Conservation (phyloP, 2,113 vertebrate species). For the Columba livia region DNA sequence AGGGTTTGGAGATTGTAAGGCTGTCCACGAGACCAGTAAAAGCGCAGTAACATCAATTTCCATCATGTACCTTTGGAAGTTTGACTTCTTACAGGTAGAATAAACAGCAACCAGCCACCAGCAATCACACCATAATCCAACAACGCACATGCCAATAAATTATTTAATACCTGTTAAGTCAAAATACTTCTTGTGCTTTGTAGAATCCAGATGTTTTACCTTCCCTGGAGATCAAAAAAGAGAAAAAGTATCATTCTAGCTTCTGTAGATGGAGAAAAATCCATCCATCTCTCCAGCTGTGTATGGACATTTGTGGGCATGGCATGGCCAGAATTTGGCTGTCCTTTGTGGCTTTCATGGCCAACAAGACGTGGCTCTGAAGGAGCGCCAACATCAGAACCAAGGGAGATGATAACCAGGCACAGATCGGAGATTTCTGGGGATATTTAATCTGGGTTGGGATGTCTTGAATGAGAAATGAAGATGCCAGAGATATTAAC, state of each 20-base stretch:
- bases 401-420: background rate
- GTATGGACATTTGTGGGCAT: background rate
- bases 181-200: background rate
- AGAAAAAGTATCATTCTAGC: background rate
- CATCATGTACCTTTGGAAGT: background rate
- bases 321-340: background rate
- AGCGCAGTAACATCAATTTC: background rate
- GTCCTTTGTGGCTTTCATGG: background rate
- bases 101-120: background rate
- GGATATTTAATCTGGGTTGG: background rate
- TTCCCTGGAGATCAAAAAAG: background rate
- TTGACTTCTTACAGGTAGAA: background rate
- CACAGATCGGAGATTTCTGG: background rate
- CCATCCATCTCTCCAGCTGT: background rate
- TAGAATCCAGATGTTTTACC: background rate
- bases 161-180: background rate
- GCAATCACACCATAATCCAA: background rate
- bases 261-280: background rate
- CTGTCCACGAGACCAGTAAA: rapidly evolving
- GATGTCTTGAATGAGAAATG: background rate
- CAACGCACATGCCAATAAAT: background rate
- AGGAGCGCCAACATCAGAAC: background rate
- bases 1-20: background rate
- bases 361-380: background rate
- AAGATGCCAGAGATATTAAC: background rate